Conservation (phyloP, 2,797 vertebrate genomes). For the Sciurus carolinensis region DNA sequence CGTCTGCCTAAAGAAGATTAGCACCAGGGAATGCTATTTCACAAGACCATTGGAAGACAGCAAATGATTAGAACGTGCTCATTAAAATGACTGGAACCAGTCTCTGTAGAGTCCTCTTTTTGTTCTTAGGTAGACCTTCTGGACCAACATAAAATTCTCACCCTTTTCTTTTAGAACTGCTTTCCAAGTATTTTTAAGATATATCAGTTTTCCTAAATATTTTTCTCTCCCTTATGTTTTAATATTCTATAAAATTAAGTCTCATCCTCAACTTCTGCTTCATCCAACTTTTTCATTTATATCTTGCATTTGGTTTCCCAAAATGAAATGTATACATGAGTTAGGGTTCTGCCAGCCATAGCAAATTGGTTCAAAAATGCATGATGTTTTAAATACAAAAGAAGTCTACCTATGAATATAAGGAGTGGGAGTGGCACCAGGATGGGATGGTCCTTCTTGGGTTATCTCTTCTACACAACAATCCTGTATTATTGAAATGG, state of each 20-base stretch:
- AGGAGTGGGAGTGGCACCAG: neutral
- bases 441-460: neutral
- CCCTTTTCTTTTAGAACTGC: neutral
- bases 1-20: neutral
- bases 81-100: neutral
- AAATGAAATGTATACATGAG: neutral
- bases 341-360: neutral
- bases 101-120: neutral
- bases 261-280: neutral
- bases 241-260: neutral
- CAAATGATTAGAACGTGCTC: neutral
- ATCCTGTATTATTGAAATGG: neutral
- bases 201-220: neutral
- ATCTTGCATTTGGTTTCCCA: neutral
- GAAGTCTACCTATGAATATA: neutral
- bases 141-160: neutral
- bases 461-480: neutral
- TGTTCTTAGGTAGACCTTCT: neutral
- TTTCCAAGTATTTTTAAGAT: slow-evolving; percentile 9
- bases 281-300: slow-evolving; percentile 23
- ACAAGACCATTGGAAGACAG: neutral
- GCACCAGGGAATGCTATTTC: neutral
- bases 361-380: neutral
- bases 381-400: neutral
- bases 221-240: neutral